These are phyloP conservation scores for Cliona cf. orientalis DNA, from an alignment of 37 sponge, comb jelly and placozoan genomes.

Conservation along the genomic window DNA sequence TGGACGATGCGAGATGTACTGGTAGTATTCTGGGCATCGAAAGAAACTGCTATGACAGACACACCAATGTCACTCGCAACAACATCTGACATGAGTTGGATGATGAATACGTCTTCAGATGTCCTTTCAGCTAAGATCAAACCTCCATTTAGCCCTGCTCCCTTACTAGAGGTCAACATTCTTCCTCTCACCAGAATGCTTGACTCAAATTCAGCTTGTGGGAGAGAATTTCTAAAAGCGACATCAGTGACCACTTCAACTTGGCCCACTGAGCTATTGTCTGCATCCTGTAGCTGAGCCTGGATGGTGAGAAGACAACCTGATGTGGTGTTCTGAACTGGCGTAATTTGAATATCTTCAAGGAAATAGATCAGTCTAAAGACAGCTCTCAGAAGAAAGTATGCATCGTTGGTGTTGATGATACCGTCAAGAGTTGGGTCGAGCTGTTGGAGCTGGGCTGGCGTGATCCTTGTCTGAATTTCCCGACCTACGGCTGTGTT, in stretches of 20 bases:
- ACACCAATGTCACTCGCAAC: slow-evolving; percentile 44
- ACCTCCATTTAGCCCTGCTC: slow-evolving; percentile 32
- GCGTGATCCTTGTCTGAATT: neutral
- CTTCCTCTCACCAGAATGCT: neutral
- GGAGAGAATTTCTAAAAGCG: neutral
- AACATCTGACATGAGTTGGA: slow-evolving; percentile 32
- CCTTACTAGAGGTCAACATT: neutral
- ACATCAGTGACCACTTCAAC: slow-evolving; percentile 51
- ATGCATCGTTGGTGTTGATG: slow-evolving; percentile 64
- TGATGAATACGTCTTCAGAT: neutral
- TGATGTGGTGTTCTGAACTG: slow-evolving; percentile 41
- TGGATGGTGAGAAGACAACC: slow-evolving; percentile 55
- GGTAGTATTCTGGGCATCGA: slow-evolving; percentile 29
- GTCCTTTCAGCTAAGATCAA: neutral
- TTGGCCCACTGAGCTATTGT: neutral
- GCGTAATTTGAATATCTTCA: slow-evolving; percentile 26
- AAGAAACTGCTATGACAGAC: slow-evolving; percentile 47
- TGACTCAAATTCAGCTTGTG: neutral
- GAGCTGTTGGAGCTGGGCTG: slow-evolving; percentile 16
- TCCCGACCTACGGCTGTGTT: slow-evolving; percentile 32
- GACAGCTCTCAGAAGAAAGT: slow-evolving; percentile 55
- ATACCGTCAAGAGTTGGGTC: slow-evolving; percentile 61
- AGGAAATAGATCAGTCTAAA: slow-evolving; percentile 59
- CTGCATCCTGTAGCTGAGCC: slow-evolving; percentile 18
- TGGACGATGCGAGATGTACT: slow-evolving; percentile 20